Evolutionary conservation across 2,113 vertebrate species (phyloP).

Genomic region (Neotragus pygmaeus): DNA sequence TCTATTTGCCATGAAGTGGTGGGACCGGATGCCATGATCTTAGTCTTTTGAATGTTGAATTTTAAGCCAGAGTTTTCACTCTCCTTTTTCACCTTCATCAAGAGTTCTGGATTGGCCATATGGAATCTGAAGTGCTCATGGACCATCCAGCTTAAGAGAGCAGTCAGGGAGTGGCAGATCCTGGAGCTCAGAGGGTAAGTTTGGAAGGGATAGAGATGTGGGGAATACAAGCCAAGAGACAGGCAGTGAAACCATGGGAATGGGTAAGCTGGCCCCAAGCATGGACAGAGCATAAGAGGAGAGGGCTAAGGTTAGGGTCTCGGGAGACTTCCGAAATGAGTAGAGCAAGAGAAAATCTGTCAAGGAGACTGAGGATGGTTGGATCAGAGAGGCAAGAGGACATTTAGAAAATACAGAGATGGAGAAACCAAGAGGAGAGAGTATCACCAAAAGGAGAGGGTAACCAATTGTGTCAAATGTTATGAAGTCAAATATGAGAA

Average conservation of each 20-base stretch:
- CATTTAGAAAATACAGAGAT: background rate
- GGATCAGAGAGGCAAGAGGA: background rate
- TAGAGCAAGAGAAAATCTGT: background rate
- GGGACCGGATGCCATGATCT: background rate
- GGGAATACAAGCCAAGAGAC: background rate
- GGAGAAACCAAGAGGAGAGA: background rate
- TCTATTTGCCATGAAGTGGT: background rate
- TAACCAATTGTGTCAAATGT: background rate
- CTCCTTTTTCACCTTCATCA: background rate
- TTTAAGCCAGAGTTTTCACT: background rate
- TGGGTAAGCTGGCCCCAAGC: background rate
- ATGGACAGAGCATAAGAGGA: background rate
- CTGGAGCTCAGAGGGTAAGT: background rate
- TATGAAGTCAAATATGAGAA: background rate
- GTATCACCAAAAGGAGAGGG: background rate
- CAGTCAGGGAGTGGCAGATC: background rate
- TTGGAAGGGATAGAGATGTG: background rate
- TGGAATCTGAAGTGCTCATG: background rate
- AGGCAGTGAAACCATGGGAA: background rate
- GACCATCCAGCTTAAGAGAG: background rate
- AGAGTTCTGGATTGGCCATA: background rate
- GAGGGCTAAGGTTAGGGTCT: background rate
- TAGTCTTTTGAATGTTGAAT: background rate
- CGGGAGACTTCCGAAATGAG: background rate
- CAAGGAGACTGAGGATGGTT: background rate